Evolutionary conservation across 2,113 vertebrate species (phyloP).

Genomic region (Pedetes capensis): DNA sequence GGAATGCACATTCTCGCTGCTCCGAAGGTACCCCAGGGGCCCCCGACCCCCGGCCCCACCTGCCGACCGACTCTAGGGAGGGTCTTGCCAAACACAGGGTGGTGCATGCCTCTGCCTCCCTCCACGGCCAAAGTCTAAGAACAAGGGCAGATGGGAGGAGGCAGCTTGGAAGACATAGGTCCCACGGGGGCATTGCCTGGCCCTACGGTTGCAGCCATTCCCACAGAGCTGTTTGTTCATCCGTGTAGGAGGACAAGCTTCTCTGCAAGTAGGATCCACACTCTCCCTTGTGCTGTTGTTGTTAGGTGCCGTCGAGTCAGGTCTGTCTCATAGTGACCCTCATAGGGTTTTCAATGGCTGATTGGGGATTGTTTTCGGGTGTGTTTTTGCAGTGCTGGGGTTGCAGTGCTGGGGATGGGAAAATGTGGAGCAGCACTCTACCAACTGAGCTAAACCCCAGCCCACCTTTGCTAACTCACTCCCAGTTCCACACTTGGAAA

Average conservation of each 20-base stretch:
- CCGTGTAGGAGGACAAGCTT: not conserved
- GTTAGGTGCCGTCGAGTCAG: no score
- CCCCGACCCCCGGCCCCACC: not conserved
- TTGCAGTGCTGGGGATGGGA: no score
- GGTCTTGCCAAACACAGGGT: not conserved
- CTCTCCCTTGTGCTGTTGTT: not conserved
- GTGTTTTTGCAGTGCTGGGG: no score
- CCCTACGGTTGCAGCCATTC: not conserved
- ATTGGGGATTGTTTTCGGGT: no score
- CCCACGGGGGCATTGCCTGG: rapidly evolving
- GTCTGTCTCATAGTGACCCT: no score
- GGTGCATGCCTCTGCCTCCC: not conserved
- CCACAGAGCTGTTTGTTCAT: not conserved
- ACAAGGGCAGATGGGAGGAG: not conserved
- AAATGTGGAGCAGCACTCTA: no score
- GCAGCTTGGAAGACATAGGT: not conserved
- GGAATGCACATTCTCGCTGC: not conserved
- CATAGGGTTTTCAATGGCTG: no score
- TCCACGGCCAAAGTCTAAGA: not conserved
- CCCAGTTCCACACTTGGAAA: not conserved
- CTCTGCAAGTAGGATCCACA: not conserved
- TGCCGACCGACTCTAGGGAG: not conserved
- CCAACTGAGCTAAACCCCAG: no score
- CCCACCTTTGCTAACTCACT: no score
- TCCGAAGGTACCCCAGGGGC: not conserved